Base-by-base conservation (phyloP, 2,888 invertebrate genomes). In the Liposcelis brunnea region DNA sequence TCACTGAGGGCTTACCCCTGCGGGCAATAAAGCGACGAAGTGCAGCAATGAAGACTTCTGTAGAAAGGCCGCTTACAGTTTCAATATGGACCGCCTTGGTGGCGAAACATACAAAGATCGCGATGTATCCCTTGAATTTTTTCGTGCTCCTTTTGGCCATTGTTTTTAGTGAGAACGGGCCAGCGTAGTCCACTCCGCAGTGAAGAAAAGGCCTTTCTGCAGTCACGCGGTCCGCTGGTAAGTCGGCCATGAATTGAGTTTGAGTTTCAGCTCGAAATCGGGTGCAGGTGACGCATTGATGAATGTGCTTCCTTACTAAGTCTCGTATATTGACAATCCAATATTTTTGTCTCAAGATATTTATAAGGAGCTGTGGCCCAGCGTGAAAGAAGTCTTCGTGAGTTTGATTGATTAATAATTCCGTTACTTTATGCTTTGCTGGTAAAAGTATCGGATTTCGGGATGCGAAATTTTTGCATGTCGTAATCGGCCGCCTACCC, bases 331-430 rank as follows among this genome's bases (percentile, higher is more conserved):
- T n/a, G 1, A 45, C 3, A 21, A 52, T 44, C 55, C 69, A 68
- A 47, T 66, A 65, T 53, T 69, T 68, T 54, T 60, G 65, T n/a
- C 33, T 19, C 11, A 45, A 18, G 2, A 46, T 42, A 12, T 26
- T 11, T 11, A 32, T 11, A 18, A 42, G 19, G 18, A 31, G 35
- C 19, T 26, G 31, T 15, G 46, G 18, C 10, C 31, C 32, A 1
- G 43, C 42, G 31, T 42, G 42, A 40, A 46, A 42, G 15, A 32
- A 42, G 10, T 31, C 18, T 34, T 10, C 21, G 2, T 33, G 19
- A 21, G 18, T 15, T 14, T 51, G 16, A 2, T 18, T 5, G 1
- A 51, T 32, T 1, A 52, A 18, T 2, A 52, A 31, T 2, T 37
- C 34, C 1, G 51, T 48, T 1, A 52, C 31, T 1, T 34, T 33